These are phyloP conservation scores for Myathropa florea DNA, from an alignment of 2,888 invertebrate genomes.

Conservation along the genomic window DNA sequence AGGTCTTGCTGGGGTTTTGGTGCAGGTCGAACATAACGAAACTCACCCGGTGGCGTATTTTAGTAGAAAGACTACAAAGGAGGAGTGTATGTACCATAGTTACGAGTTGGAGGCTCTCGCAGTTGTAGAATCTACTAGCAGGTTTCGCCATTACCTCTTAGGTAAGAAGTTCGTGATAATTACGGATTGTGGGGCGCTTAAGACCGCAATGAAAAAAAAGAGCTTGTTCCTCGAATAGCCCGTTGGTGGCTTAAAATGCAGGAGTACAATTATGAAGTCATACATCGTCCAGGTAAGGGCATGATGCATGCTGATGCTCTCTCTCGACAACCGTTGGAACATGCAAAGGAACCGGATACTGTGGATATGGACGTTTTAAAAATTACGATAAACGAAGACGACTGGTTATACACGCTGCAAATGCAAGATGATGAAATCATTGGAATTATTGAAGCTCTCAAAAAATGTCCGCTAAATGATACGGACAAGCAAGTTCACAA, in stretches of 20 bases:
- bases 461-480: background rate
- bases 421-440: background rate
- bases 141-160: conserved; percentile 51
- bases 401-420: background rate
- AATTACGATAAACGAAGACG: background rate
- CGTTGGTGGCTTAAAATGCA: conserved; percentile 60
- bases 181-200: conserved; percentile 57
- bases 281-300: conserved; percentile 43
- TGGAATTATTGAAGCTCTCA: background rate
- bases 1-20: conserved; percentile 36
- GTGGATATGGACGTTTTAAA: background rate
- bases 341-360: background rate
- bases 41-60: conserved; percentile 25
- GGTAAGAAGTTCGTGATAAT: conserved; percentile 42
- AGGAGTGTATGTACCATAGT: conserved; percentile 45
- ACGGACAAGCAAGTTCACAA: background rate
- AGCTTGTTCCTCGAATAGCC: conserved; percentile 48
- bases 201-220: conserved; percentile 56
- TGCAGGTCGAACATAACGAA: conserved; percentile 19
- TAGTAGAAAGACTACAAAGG: conserved; percentile 36
- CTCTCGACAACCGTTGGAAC: background rate
- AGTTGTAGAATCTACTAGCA: conserved; percentile 48
- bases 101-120: conserved; percentile 56
- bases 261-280: conserved; percentile 52
- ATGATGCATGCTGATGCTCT: conserved; percentile 34